Evolutionary conservation across 2,888 invertebrate genomes (phyloP), one percentile per base, ranked within the genome.

Genomic region (Ashinkailepas kermadecensis): DNA sequence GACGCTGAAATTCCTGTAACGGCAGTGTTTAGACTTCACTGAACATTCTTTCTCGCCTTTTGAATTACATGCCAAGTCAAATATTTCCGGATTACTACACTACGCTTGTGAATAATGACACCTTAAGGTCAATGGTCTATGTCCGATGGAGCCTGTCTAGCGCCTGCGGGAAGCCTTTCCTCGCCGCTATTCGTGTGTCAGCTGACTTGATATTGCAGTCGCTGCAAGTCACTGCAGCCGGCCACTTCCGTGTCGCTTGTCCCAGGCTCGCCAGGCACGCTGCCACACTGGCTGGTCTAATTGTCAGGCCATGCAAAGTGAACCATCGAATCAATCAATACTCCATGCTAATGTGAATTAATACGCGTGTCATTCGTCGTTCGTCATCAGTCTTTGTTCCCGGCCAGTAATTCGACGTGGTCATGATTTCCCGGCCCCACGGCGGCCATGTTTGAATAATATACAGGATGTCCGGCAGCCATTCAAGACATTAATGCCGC

Each of bases 371-470:
- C 74, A 21, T 56, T 21, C 54, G 6, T 8, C 54, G 15, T 56
- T 56, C 54, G 74, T 56, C 74, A 56, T 74, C 74, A n/a, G 54
- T 74, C 74, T 74, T 74, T 74, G 74, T 74, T 74, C 54, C n/a
- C 54, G 4, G 56, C 39, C 74, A 56, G 15, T 54, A 56, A 56
- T 70, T 56, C 56, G 74, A 39, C 39, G 23, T 12, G 70, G 39
- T 39, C 39, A 39, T 70, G 13, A 70, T 70, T 70, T 70, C 70
- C 10, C 70, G 39, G 25, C 70, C 12, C 18, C 15, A 4, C 15
- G 70, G 39, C 70, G 39, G 70, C 39, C 39, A 39, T 70, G 1
- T 25, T 39, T 39, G 70, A 39, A 25, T 70, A 70, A 70, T 70
- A 70, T 13, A 70, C 39, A 10, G 10, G 39, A 25, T 70, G 70